Evolutionary conservation across 1,140 invertebrate species (phyloP), one percentile per base, ranked within the genome.

Genomic region (Orussus abietinus): DNA sequence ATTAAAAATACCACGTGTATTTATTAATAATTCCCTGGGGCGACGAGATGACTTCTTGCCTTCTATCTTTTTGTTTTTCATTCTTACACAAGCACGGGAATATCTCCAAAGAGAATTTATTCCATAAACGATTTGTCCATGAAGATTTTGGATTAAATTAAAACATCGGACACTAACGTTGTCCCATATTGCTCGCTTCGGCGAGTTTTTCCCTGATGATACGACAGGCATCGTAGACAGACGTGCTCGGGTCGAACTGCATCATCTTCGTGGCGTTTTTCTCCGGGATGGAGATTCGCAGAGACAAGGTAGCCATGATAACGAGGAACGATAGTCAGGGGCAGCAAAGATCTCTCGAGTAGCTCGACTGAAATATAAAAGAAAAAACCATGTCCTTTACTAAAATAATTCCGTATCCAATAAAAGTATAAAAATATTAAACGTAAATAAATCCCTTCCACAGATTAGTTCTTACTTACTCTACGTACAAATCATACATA

Each of bases 241-340:
- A 85, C 32, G 87, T 96, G 53, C 87, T 84, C 9, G 93, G 90
- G 72, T 97, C 91, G 71, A 99, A 98, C 74, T 97, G 92, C 78
- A 99, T 96, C 51, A 92, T 97, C 78, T 98, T 98, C 50, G 90
- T 92, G 53, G 93, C 87, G 73, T 91, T 91, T 62, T 87, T 86
- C 53, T 92, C 92, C 54, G 92, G 86, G 61, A 96, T 87, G 60
- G 88, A 88, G 68, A 99, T 93, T 72, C 92, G 92, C 53, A 99
- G 80, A 49, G 94, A 95, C 41, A 98, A 71, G 32, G 87, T 84
- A 64, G 86, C 83, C 80, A 85, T 85, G 45, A n/a, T n/a, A n/a
- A n/a, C n/a, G n/a, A n/a, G n/a, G n/a, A n/a, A n/a, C n/a, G n/a
- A n/a, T n/a, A n/a, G n/a, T n/a, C n/a, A n/a, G n/a, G n/a, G n/a